Percentiles rank a stretch among this genome's conserved stretches.
phyloP scores from a whole-genome alignment of 2,113 vertebrate species.

The Panurus biarmicus region DNA sequence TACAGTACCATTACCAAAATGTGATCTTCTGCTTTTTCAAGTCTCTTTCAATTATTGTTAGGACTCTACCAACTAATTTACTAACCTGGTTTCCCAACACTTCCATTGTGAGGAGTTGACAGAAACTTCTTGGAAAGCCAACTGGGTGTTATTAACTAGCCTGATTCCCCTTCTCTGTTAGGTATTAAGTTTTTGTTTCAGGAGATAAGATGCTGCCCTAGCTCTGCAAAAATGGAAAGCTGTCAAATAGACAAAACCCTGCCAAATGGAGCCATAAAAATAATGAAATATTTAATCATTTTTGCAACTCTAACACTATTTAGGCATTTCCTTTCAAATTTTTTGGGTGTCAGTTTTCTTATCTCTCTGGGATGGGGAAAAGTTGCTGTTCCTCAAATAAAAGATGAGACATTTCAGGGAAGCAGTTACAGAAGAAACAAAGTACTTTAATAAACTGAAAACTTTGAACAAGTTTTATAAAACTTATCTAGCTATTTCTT shows the following conservation, averaged over 20 bases:
- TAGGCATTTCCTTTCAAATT: neutral
- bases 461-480: neutral
- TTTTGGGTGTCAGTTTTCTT: neutral
- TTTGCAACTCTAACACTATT: neutral
- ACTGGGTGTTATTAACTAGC: fast-evolving
- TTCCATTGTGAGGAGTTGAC: neutral
- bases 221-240: neutral
- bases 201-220: neutral
- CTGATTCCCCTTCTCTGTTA: neutral
- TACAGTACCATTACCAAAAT: neutral
- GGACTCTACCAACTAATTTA: neutral
- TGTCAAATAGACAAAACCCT: too few species aligned
- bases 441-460: neutral
- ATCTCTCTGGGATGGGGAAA: neutral
- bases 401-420: neutral
- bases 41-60: neutral
- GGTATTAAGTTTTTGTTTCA: neutral
- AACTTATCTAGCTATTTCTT: neutral
- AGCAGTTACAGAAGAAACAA: neutral
- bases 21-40: neutral
- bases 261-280: neutral
- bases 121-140: neutral
- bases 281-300: neutral
- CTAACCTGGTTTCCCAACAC: neutral
- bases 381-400: neutral